Conservation (phyloP, 2,888 invertebrate species). For the Saturnia japonica region DNA sequence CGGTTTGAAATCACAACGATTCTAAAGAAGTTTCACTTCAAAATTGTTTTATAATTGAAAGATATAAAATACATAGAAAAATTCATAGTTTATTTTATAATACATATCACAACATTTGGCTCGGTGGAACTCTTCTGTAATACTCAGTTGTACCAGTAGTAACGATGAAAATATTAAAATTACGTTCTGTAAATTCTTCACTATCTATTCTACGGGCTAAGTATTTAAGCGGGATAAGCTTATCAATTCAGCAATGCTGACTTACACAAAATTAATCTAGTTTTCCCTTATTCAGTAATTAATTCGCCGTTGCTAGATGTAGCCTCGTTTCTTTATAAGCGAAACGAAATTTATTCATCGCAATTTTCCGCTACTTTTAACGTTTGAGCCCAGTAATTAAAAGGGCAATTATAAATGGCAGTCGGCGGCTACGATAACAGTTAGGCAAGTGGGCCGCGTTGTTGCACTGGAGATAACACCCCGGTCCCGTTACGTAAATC, state of each 20-base stretch:
- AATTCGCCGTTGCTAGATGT: slow-evolving; percentile 7
- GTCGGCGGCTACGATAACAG: slow-evolving; percentile 54
- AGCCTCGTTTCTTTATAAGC: slow-evolving; percentile 22
- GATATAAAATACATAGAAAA: no score
- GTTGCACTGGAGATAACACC: slow-evolving; percentile 46
- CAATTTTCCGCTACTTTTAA: slow-evolving; percentile 38
- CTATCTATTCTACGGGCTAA: background rate
- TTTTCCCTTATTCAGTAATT: slow-evolving; percentile 17
- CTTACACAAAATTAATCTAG: slow-evolving; percentile 1
- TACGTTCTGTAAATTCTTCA: background rate
- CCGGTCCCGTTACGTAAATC: slow-evolving; percentile 59
- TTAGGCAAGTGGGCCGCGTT: slow-evolving; percentile 41
- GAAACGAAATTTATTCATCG: slow-evolving; percentile 34
- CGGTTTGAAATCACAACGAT: no score
- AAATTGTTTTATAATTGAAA: no score
- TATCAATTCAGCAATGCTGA: background rate
- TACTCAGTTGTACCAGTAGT: background rate
- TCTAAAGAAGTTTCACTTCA: no score
- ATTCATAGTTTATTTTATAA: background rate
- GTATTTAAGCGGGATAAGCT: background rate
- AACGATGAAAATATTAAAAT: background rate
- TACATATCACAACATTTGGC: no score
- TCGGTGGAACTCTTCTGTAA: no score
- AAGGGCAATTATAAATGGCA: slow-evolving; percentile 55
- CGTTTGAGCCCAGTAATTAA: slow-evolving; percentile 44